Conservation (phyloP, 2,113 vertebrate species). For the Rhinolophus ferrumequinum region DNA sequence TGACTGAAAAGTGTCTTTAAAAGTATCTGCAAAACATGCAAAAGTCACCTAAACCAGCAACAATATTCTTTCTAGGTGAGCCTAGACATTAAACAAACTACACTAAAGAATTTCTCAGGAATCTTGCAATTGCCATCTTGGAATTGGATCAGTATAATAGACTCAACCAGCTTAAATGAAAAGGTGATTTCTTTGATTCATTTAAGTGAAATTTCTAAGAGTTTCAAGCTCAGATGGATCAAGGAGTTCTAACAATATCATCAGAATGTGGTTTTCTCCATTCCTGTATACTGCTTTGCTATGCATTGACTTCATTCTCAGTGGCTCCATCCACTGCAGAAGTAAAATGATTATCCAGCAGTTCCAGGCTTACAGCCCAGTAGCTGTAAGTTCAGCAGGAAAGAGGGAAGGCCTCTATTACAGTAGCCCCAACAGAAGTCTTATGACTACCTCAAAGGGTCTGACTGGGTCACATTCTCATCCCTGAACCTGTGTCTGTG, state of each 20-base stretch:
- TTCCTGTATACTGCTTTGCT: neutral
- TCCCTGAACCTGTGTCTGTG: neutral
- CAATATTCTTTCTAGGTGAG: neutral
- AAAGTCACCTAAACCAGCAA: neutral
- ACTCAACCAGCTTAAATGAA: conserved; percentile 15
- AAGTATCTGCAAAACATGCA: neutral
- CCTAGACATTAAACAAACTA: neutral
- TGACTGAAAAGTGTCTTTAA: conserved; percentile 47
- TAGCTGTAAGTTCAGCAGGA: neutral
- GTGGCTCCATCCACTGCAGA: neutral
- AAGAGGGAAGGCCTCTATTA: neutral
- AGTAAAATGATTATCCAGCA: neutral
- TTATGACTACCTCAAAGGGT: neutral
- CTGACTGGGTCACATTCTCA: neutral
- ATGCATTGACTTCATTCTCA: conserved; percentile 45
- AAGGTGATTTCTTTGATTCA: neutral
- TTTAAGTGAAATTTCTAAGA: conserved; percentile 1
- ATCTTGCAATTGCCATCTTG: neutral
- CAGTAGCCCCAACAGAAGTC: neutral
- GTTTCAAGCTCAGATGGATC: conserved; percentile 6
- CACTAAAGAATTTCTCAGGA: neutral
- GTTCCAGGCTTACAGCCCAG: neutral
- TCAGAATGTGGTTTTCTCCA: neutral
- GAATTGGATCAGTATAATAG: conserved; percentile 4
- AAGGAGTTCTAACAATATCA: neutral